Evolutionary conservation across 2,797 vertebrate species (phyloP).

Genomic region (Erithacus rubecula): DNA sequence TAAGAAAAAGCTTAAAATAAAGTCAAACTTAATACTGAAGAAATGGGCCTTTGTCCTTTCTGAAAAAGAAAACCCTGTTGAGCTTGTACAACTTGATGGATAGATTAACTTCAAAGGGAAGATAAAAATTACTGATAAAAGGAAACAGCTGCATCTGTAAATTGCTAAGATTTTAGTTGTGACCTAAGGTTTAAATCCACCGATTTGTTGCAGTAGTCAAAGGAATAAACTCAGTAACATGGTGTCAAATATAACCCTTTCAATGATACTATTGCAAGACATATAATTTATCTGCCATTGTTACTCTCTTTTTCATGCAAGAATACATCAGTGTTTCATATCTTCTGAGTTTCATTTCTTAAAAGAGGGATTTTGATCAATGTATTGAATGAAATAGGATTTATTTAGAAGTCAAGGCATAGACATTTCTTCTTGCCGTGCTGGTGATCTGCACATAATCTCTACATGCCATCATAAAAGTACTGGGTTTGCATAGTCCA

Average conservation of each 20-base stretch:
- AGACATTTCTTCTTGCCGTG: background rate
- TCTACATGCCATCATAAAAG: background rate
- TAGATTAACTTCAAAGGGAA: slow-evolving; percentile 27
- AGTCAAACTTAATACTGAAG: background rate
- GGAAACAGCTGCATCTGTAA: background rate
- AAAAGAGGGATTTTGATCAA: background rate
- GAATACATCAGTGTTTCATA: background rate
- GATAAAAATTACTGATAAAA: slow-evolving; percentile 2
- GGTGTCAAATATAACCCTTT: background rate
- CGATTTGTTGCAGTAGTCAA: background rate
- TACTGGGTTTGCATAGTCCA: background rate
- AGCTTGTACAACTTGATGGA: background rate
- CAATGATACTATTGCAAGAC: background rate
- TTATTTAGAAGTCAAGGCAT: background rate
- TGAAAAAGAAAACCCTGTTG: background rate
- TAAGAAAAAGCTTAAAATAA: background rate
- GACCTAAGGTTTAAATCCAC: background rate
- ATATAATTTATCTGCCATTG: background rate
- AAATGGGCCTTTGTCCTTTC: background rate
- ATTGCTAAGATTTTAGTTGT: background rate
- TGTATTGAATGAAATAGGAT: background rate
- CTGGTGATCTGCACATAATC: background rate
- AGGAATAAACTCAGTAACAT: background rate
- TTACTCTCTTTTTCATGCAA: background rate
- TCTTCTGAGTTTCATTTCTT: background rate